These are phyloP conservation scores for Hesperia comma DNA, from an alignment of 2,888 invertebrate species.

Conservation along the genomic window DNA sequence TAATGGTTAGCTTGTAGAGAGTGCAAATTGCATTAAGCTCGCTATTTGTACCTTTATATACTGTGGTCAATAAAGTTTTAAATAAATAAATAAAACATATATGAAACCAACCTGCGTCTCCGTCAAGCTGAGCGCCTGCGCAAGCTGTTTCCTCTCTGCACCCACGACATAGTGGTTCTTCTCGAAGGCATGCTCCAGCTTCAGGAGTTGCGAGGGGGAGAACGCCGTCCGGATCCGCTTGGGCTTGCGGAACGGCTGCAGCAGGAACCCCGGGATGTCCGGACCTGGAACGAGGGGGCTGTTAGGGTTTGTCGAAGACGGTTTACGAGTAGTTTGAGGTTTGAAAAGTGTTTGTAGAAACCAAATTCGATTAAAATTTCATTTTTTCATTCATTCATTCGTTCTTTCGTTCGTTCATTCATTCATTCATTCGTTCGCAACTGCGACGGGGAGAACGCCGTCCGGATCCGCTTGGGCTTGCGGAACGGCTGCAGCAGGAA, in stretches of 20 bases:
- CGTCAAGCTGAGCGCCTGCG: slow-evolving; percentile 95
- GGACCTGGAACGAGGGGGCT: slow-evolving; percentile 85
- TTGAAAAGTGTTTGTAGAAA: too few relatives aligned
- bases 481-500: slow-evolving; percentile 97
- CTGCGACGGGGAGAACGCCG: slow-evolving; percentile 99
- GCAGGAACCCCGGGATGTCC: slow-evolving; percentile 92
- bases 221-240: slow-evolving; percentile 99
- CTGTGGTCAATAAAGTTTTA: too few relatives aligned
- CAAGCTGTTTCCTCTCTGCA: slow-evolving; percentile 98
- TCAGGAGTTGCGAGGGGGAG: slow-evolving; percentile 97
- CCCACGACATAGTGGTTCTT: slow-evolving; percentile 99
- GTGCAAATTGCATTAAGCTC: too few relatives aligned
- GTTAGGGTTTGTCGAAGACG: too few relatives aligned
- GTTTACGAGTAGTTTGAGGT: too few relatives aligned
- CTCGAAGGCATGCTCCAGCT: slow-evolving; percentile 99
- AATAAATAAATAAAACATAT: too few relatives aligned
- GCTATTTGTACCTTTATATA: too few relatives aligned
- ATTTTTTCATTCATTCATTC: too few relatives aligned
- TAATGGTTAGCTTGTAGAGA: too few relatives aligned
- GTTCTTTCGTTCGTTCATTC: too few relatives aligned
- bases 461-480: slow-evolving; percentile 98
- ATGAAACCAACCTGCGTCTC: slow-evolving; percentile 94
- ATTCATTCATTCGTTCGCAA: too few relatives aligned
- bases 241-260: slow-evolving; percentile 98
- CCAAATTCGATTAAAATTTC: too few relatives aligned